phyloP scores from a whole-genome alignment of 1,140 invertebrate species.

The Aphidius gifuensis region DNA sequence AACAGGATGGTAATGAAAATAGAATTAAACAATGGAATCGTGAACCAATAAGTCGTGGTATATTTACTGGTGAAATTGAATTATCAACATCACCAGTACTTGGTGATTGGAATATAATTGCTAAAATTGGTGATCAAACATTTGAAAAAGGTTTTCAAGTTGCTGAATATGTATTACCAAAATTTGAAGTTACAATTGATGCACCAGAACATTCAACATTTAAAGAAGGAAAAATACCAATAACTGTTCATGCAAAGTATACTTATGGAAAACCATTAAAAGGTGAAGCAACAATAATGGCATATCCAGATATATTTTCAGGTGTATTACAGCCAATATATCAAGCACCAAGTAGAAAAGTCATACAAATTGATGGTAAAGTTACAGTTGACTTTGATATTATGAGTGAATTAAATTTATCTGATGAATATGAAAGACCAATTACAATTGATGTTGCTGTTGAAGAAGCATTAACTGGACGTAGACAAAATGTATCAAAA shows the following conservation, averaged over 20 bases:
- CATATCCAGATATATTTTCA: slow-evolving; percentile 74
- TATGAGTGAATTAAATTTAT: slow-evolving; percentile 65
- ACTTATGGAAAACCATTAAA: slow-evolving; percentile 80
- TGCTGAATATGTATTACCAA: slow-evolving; percentile 89
- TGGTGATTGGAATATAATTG: slow-evolving; percentile 84
- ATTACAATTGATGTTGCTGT: slow-evolving; percentile 76
- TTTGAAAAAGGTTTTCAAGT: slow-evolving; percentile 75
- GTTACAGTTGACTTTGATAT: slow-evolving; percentile 75
- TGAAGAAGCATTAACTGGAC: slow-evolving; percentile 75
- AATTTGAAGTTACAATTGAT: slow-evolving; percentile 83
- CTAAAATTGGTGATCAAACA: slow-evolving; percentile 60
- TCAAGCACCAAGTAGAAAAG: slow-evolving; percentile 71
- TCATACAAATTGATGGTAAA: slow-evolving; percentile 76
- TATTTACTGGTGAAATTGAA: slow-evolving; percentile 75
- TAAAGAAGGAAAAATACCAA: slow-evolving; percentile 71
- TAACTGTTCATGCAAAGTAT: slow-evolving; percentile 82
- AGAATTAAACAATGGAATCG: slow-evolving; percentile 77
- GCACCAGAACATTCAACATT: slow-evolving; percentile 78
- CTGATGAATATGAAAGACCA: slow-evolving; percentile 71
- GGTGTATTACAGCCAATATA: slow-evolving; percentile 76
- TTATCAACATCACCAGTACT: slow-evolving; percentile 82
- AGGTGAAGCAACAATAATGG: slow-evolving; percentile 74
- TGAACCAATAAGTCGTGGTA: slow-evolving; percentile 67
- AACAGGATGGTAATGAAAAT: slow-evolving; percentile 75
- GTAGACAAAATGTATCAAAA: slow-evolving; percentile 75